Evolutionary conservation across 2,113 vertebrate genomes (phyloP).

Genomic region (Ranitomeya variabilis): DNA sequence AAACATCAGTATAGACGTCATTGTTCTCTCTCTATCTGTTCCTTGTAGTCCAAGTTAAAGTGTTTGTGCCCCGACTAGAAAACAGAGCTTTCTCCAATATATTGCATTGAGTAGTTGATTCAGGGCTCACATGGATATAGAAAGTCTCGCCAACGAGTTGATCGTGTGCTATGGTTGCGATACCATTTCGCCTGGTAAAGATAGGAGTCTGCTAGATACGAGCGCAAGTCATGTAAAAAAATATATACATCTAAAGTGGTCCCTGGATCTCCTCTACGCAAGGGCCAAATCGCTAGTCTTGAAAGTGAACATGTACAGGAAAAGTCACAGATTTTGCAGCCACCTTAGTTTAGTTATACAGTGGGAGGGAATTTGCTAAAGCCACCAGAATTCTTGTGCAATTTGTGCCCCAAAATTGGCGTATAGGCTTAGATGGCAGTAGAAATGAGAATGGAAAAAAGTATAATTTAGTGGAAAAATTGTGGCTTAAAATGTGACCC

Average conservation of each 20-base stretch:
- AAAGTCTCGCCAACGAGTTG: background rate
- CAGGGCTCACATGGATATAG: background rate
- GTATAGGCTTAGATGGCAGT: no score
- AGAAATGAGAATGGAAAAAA: no score
- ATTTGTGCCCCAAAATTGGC: no score
- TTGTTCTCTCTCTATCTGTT: background rate
- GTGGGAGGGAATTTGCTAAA: background rate
- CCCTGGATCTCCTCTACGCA: background rate
- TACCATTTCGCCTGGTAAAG: constrained; percentile 11
- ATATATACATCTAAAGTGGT: constrained; percentile 40
- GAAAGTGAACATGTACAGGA: background rate
- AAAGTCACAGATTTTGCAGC: background rate
- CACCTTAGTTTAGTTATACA: background rate
- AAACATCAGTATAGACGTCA: background rate
- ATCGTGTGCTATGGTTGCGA: background rate
- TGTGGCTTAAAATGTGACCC: no score
- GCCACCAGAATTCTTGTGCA: no score
- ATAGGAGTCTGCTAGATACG: background rate
- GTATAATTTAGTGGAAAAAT: no score
- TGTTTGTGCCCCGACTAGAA: background rate
- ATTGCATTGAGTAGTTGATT: constrained; percentile 40
- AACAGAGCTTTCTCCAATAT: background rate
- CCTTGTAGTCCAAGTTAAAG: background rate
- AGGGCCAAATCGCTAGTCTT: background rate
- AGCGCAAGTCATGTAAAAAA: constrained; percentile 26